phyloP scores from a whole-genome alignment of 2,797 vertebrate genomes.

The Pipistrellus pygmaeus region DNA sequence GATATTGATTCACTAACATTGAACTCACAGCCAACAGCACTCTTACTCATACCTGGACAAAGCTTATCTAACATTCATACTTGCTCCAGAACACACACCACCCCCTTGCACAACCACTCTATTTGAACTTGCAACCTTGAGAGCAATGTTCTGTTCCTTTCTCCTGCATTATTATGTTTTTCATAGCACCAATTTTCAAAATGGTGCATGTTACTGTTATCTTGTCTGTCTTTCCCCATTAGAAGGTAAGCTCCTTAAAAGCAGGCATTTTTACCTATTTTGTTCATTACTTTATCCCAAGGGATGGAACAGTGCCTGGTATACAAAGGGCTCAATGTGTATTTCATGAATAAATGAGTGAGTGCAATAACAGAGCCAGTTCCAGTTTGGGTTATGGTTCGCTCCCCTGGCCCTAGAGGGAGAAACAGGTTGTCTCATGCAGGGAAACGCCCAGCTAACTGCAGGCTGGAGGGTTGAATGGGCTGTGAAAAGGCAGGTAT shows the following conservation, averaged over 20 bases:
- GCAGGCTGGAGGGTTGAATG: not conserved
- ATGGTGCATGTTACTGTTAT: not conserved
- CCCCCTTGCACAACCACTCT: not conserved
- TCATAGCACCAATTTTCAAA: not conserved
- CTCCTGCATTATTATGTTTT: not conserved
- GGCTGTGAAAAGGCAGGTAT: not conserved
- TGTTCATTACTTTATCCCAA: not conserved
- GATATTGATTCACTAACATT: not conserved
- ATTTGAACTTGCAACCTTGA: not conserved
- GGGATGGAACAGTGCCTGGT: not conserved
- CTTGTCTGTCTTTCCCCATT: not conserved
- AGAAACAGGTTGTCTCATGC: not conserved
- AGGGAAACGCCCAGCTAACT: not conserved
- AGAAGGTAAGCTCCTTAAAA: not conserved
- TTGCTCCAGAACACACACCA: not conserved
- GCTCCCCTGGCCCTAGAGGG: not conserved
- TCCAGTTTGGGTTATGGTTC: not conserved
- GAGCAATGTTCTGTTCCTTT: not conserved
- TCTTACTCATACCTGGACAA: not conserved
- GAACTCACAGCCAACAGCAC: not conserved
- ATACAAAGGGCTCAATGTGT: not conserved
- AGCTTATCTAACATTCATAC: not conserved
- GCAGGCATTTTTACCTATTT: not conserved
- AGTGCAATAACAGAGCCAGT: not conserved
- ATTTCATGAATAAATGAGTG: not conserved